phyloP scores from a whole-genome alignment of 2,888 invertebrate genomes.

The Drosophila fulvimacula region DNA sequence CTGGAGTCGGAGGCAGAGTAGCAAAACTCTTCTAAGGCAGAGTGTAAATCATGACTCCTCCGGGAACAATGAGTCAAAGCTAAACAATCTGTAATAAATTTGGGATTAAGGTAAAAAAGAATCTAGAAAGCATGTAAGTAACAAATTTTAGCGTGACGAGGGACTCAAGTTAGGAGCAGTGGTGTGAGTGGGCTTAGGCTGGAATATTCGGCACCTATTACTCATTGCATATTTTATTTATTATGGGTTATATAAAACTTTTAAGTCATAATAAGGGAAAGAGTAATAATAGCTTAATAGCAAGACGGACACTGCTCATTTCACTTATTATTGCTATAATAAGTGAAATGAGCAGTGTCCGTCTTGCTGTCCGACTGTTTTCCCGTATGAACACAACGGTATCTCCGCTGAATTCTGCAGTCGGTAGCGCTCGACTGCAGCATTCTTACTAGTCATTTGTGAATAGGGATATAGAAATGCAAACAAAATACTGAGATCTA shows the following conservation, averaged over 20 bases:
- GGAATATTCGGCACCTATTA: neutral
- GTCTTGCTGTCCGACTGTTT: no score
- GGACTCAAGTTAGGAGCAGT: neutral
- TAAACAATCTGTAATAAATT: constrained; percentile 59
- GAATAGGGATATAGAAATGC: no score
- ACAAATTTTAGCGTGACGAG: neutral
- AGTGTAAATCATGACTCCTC: constrained; percentile 36
- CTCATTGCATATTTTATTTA: neutral
- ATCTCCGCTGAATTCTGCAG: no score
- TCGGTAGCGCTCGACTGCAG: no score
- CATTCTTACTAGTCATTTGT: no score
- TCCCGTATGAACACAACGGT: no score
- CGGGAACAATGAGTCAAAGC: constrained; percentile 49
- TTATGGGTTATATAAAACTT: neutral
- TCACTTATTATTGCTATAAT: no score
- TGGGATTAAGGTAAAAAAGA: constrained; percentile 20
- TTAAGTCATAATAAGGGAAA: neutral
- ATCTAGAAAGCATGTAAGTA: constrained; percentile 3
- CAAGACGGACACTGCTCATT: no score
- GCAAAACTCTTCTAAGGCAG: constrained; percentile 19
- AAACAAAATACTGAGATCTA: no score
- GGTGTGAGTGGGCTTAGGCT: neutral
- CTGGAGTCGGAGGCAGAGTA: neutral
- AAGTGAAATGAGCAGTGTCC: no score
- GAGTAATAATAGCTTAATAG: no score